Percentiles rank a stretch among this genome's conserved stretches.
Conservation (phyloP, 2,797 vertebrate species). For the Alexandromys oeconomus region DNA sequence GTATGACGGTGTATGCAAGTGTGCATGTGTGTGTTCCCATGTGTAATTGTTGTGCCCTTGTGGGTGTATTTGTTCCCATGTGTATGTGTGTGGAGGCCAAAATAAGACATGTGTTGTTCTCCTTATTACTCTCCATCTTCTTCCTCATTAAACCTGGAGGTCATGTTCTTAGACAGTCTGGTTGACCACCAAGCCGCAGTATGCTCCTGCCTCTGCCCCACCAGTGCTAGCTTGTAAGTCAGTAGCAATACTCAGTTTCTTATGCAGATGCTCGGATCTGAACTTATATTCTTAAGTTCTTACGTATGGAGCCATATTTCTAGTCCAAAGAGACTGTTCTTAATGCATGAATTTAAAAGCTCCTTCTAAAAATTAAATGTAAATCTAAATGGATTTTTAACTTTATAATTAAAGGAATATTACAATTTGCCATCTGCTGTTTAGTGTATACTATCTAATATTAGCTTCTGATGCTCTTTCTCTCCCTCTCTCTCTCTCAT, state of each 20-base stretch:
- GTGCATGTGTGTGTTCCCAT: background rate
- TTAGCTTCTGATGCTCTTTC: constrained; percentile 27
- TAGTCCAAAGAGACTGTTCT: background rate
- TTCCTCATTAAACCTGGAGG: background rate
- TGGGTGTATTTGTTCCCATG: background rate
- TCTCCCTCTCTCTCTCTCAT: background rate
- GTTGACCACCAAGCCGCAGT: background rate
- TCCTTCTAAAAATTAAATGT: constrained; percentile 30
- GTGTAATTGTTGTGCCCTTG: background rate
- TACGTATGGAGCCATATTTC: background rate
- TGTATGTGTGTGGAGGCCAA: background rate
- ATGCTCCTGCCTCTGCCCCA: background rate
- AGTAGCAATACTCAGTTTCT: background rate
- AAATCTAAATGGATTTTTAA: background rate
- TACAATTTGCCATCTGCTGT: constrained; percentile 48
- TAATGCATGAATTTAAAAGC: background rate
- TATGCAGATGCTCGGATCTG: background rate
- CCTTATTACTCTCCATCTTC: background rate
- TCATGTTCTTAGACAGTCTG: background rate
- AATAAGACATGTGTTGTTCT: background rate
- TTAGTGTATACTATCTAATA: background rate
- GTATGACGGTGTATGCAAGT: background rate
- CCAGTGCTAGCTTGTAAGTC: background rate
- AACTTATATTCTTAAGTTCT: background rate
- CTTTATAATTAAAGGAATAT: constrained; percentile 37